Conservation (phyloP, 2,888 invertebrate species). For the Seladonia tumulorum region DNA sequence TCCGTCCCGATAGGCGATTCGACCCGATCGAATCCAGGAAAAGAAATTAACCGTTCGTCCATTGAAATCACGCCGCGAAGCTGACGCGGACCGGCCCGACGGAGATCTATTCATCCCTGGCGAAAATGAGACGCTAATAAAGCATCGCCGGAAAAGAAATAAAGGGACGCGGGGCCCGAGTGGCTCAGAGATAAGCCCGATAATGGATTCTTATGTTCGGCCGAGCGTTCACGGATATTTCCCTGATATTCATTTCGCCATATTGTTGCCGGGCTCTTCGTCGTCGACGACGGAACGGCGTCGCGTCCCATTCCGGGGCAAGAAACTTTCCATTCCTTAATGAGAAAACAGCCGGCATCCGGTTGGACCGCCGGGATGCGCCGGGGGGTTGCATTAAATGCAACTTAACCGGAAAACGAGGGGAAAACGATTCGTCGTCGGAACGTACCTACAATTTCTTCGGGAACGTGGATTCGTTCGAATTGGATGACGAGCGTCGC, state of each 20-base stretch:
- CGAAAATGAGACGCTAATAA: slow-evolving; percentile 52
- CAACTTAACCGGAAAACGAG: slow-evolving; percentile 35
- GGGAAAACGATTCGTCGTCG: not conserved
- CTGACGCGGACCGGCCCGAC: slow-evolving; percentile 29
- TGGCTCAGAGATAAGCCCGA: slow-evolving; percentile 49
- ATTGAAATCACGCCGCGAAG: slow-evolving; percentile 38
- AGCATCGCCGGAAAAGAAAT: slow-evolving; percentile 40
- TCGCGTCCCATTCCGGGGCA: slow-evolving; percentile 16
- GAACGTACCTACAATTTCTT: slow-evolving; percentile 8
- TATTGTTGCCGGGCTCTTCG: slow-evolving; percentile 40
- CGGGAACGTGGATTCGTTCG: slow-evolving; percentile 6
- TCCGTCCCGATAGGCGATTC: slow-evolving; percentile 28
- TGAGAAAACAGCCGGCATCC: slow-evolving; percentile 51
- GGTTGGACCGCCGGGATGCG: not conserved
- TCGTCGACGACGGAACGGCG: not conserved
- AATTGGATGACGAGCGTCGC: not conserved
- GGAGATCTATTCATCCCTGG: slow-evolving; percentile 36
- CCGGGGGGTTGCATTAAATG: slow-evolving; percentile 43
- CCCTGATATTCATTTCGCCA: slow-evolving; percentile 49
- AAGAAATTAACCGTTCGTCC: slow-evolving; percentile 46
- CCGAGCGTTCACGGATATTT: slow-evolving; percentile 43
- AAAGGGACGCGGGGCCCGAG: slow-evolving; percentile 37
- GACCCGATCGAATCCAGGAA: not conserved
- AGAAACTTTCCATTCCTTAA: slow-evolving; percentile 46
- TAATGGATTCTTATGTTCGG: slow-evolving; percentile 52